Base-by-base conservation (phyloP, 2,113 vertebrate species). In the Chloropsis hardwickii region DNA sequence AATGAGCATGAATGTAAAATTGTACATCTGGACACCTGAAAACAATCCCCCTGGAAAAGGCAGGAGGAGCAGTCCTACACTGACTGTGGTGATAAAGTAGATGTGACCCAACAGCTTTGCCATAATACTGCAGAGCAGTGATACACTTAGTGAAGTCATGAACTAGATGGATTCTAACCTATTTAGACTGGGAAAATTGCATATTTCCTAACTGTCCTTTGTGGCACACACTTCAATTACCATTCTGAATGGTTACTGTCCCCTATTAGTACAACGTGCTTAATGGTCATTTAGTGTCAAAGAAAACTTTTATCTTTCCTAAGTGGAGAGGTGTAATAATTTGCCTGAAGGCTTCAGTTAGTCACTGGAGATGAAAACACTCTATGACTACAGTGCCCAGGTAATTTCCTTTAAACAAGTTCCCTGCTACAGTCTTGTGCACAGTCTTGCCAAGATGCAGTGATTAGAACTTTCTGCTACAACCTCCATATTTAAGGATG, bases 331-430 rank as follows among this genome's bases (percentile, higher is more conserved):
- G 28, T 83, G 9, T 81, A 42, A 83, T 86, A 90, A 83, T 92
- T 93, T 94, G 79, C 93, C 67, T 14, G 22, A 72, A 91, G 91
- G 62, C 71, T 91, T 85, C 78, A 54, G 10, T 91, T 90, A 77
- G 42, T 47, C 54, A 4, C 54, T 51, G 67, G 79, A 91, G 79
- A 80, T 4, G 6, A 77, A 65, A 60, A 47, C 28, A 78, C 44
- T n/a, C 79, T 16, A 1, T 77, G 44, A 48, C 48, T 83, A 83
- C 37, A 45, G n/a, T 53, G 64, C 57, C 65, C 61, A 39, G 61
- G 40, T 92, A 71, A 65, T 85, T 86, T 78, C 54, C 50, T 80
- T 83, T 69, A 85, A 28, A 83, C 14, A 18, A 21, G 2, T 33
- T 40, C 44, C 67, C 28, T 48, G 31, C 80, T 56, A 15, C 23